A percentile compares a stretch with the other conserved stretches of the same genome.
Evolutionary conservation across 2,113 vertebrate genomes (phyloP).

Genomic region (Arothron firmamentum): DNA sequence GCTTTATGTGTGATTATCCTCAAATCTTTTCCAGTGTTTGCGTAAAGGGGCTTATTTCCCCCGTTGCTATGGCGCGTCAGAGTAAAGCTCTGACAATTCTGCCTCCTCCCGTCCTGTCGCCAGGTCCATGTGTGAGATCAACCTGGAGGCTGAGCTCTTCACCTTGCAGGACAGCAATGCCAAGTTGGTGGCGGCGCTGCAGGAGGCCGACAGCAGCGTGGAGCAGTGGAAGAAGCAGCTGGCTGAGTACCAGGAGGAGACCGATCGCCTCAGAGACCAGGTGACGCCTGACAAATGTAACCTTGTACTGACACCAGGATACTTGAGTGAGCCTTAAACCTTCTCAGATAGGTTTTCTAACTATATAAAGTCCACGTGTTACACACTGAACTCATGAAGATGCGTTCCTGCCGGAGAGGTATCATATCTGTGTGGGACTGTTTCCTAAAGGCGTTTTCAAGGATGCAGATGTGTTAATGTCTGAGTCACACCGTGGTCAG

Average conservation of each 20-base stretch:
- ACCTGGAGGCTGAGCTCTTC: constrained; percentile 90
- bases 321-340: neutral
- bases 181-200: constrained; percentile 85
- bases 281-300: constrained; percentile 55
- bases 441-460: no score
- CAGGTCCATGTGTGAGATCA: constrained; percentile 90
- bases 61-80: constrained; percentile 55
- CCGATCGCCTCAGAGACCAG: constrained; percentile 83
- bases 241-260: constrained; percentile 87
- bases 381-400: no score
- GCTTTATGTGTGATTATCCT: constrained; percentile 29
- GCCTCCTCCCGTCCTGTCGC: neutral
- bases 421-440: no score
- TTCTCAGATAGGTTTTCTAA: no score
- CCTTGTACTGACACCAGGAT: neutral
- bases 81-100: constrained; percentile 15
- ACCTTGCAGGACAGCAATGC: constrained; percentile 92
- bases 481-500: no score
- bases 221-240: constrained; percentile 96
- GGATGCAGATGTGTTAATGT: no score
- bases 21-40: neutral
- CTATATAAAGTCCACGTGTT: no score
- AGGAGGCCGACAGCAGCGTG: constrained; percentile 86
- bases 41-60: constrained; percentile 9
- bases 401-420: no score